phyloP scores from a whole-genome alignment of 2,113 vertebrate genomes.

The Lutjanus erythropterus region DNA sequence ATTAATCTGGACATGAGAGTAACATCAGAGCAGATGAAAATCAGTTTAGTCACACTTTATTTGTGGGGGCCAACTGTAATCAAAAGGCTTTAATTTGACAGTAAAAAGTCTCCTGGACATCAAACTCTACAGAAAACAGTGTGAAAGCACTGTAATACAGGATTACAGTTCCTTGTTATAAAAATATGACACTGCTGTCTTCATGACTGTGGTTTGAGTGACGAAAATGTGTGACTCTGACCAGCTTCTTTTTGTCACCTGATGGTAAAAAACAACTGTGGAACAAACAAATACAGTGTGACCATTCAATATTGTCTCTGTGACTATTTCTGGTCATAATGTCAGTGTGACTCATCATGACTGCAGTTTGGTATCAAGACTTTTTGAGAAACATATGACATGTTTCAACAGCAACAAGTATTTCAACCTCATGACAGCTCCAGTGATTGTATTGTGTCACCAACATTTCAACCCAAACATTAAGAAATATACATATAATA shows the following conservation, averaged over 20 bases:
- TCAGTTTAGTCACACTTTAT: background rate
- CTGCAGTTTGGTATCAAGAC: background rate
- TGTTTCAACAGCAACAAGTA: background rate
- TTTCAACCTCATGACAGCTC: slow-evolving; percentile 7
- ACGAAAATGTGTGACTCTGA: background rate
- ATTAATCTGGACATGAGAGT: no score
- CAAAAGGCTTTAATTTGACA: background rate
- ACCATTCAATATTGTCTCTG: background rate
- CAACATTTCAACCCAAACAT: background rate
- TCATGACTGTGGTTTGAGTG: background rate
- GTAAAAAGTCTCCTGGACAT: background rate
- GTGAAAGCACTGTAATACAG: background rate
- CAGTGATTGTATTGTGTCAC: background rate
- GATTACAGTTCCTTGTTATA: background rate
- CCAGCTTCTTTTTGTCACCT: background rate
- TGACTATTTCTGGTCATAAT: background rate
- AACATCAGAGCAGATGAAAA: background rate
- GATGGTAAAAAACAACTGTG: slow-evolving; percentile 14
- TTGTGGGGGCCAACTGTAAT: background rate
- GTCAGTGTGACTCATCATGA: background rate
- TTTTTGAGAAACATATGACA: background rate
- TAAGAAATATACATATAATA: background rate
- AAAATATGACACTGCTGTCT: background rate
- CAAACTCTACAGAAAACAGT: background rate
- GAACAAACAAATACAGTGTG: background rate